These are phyloP conservation scores for Chironomus tentans DNA, from an alignment of 2,888 invertebrate species.

Conservation along the genomic window DNA sequence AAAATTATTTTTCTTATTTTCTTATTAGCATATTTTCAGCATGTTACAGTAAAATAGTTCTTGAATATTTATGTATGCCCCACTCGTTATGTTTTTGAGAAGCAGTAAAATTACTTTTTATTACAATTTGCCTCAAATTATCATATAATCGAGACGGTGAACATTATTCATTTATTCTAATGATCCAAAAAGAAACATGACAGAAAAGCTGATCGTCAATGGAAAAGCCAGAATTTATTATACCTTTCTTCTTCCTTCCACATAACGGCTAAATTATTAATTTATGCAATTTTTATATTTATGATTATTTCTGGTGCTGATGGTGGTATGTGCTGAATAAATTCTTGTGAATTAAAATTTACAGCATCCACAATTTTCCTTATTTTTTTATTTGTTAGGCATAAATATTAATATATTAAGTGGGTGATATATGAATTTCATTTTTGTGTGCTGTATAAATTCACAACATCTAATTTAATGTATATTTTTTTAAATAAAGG, in stretches of 20 bases:
- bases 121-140: not conserved
- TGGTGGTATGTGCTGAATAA: not conserved
- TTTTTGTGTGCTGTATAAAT: too few species aligned
- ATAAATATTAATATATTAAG: too few species aligned
- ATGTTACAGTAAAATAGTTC: not conserved
- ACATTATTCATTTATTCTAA: not conserved
- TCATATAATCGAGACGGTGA: not conserved
- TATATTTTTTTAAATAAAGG: not conserved
- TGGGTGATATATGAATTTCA: too few species aligned
- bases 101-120: slow-evolving; percentile 5
- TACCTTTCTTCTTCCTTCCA: not conserved
- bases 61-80: slow-evolving; percentile 11
- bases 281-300: not conserved
- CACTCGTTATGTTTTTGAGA: not conserved
- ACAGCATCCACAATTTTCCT: not conserved
- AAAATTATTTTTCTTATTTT: not conserved
- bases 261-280: not conserved
- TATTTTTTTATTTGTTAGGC: too few species aligned
- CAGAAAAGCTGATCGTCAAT: not conserved
- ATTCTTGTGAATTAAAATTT: not conserved
- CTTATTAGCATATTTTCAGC: not conserved
- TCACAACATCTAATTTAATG: too few species aligned
- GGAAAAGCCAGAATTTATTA: not conserved
- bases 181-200: not conserved
- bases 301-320: too few species aligned